Evolutionary conservation across 1,140 invertebrate genomes (phyloP).

Genomic region (Drosophila hydei): DNA sequence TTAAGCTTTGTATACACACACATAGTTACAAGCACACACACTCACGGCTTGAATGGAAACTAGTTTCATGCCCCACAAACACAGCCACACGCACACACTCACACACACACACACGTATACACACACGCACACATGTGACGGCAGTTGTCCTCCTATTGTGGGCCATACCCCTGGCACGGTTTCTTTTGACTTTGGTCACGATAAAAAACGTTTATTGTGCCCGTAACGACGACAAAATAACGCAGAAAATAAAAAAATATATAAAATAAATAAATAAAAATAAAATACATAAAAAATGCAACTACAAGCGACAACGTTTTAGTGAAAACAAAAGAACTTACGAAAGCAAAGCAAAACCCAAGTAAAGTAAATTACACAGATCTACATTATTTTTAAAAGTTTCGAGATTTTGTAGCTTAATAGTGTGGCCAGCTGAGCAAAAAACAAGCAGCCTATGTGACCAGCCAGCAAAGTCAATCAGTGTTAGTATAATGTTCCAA

Average conservation of each 20-base stretch:
- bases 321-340: conserved; percentile 74
- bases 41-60: conserved; percentile 22
- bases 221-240: conserved; percentile 55
- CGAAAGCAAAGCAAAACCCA: conserved; percentile 63
- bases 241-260: conserved; percentile 34
- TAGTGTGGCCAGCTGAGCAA: background rate
- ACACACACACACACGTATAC: conserved; percentile 39
- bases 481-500: too few relatives aligned
- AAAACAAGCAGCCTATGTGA: too few relatives aligned
- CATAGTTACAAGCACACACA: background rate
- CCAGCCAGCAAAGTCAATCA: too few relatives aligned
- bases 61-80: conserved; percentile 16
- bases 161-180: conserved; percentile 77
- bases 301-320: conserved; percentile 31
- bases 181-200: conserved; percentile 82
- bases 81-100: conserved; percentile 42
- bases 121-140: conserved; percentile 5
- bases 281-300: conserved; percentile 46
- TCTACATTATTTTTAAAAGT: background rate
- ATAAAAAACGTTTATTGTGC: conserved; percentile 80
- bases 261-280: conserved; percentile 42
- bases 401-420: background rate
- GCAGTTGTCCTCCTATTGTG: conserved; percentile 54
- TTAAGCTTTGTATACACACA: conserved; percentile 38
- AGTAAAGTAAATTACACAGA: conserved; percentile 67